Evolutionary conservation across 2,888 invertebrate species (phyloP).

Genomic region (Andrena chrysosceles): DNA sequence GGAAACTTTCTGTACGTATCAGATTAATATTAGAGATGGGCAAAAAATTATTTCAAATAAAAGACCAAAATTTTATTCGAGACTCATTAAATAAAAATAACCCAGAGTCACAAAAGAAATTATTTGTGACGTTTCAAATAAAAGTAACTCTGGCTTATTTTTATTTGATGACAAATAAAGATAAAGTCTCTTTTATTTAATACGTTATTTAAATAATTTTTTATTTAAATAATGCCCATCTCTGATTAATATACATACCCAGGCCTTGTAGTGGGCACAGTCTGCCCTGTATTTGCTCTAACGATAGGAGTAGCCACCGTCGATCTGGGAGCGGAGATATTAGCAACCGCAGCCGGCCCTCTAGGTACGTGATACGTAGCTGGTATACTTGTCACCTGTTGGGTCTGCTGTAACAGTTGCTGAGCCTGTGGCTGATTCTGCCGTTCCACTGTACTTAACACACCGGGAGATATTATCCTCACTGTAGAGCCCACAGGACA

Average conservation of each 20-base stretch:
- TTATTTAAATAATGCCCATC: too few species aligned
- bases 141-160: too few species aligned
- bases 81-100: too few species aligned
- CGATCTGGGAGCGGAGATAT: constrained; percentile 89
- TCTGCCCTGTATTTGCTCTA: constrained; percentile 80
- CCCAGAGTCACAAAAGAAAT: too few species aligned
- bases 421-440: constrained; percentile 76
- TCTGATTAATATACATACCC: constrained; percentile 69
- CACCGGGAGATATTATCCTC: constrained; percentile 82
- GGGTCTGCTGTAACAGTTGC: constrained; percentile 76
- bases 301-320: constrained; percentile 87
- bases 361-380: constrained; percentile 85
- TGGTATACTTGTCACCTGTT: constrained; percentile 83
- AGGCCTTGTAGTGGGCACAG: constrained; percentile 79
- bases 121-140: too few species aligned
- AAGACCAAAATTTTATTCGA: too few species aligned
- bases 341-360: constrained; percentile 91
- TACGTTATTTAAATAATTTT: too few species aligned
- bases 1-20: neutral
- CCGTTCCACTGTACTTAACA: constrained; percentile 81
- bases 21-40: neutral
- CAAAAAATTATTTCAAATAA: too few species aligned
- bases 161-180: too few species aligned
- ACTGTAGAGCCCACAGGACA: constrained; percentile 82
- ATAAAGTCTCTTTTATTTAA: too few species aligned